Base-by-base conservation (phyloP, 2,888 invertebrate species). In the Acleris laterana region DNA sequence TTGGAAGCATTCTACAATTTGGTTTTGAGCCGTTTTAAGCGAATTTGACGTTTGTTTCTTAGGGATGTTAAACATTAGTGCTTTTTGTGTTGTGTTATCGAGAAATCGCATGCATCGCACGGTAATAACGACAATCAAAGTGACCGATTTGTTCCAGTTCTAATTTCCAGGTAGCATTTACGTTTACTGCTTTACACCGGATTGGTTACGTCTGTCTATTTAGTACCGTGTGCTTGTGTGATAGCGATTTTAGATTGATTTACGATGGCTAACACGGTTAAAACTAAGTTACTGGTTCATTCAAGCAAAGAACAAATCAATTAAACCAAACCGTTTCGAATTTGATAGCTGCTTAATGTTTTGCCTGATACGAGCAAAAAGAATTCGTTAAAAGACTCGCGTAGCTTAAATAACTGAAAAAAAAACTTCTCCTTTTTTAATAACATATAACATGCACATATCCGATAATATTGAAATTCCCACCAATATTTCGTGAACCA, bases 71-170 rank as follows among this genome's bases (percentile, higher is more conserved):
- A 28, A 20, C n/a, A 51, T 49, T 46, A 17, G 32, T n/a, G 1
- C 6, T 53, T 32, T 46, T 28, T 17, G 3, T 5, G 20, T 19
- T 16, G 13, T 28, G 38, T 38, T 38, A 38, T 38, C 38, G 38
- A 4, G 11, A 32, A 38, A 38, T 13, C 13, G 38, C 38, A 13
- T 13, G 38, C 0, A 38, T 13, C 2, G 38, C 38, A 38, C 38
- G 38, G 13, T 38, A 22, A 19, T 49, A 16, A 3, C 22, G 52
- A 13, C 32, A 48, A 55, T 50, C 28, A 28, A 56, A 9, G 44
- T 61, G 60, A 65, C 60, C 65, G 60, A 65, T 65, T 65, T 11
- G 65, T 65, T 65, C 28, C 60, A 56, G 65, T 55, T 56, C 60
- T 61, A 56, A 42, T 65, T 57, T 46, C 46, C 13, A 38, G 13